A percentile compares a stretch with the other conserved stretches of the same genome.
Evolutionary conservation across 2,797 vertebrate species (phyloP).

Genomic region (Enteromius paludinosus): DNA sequence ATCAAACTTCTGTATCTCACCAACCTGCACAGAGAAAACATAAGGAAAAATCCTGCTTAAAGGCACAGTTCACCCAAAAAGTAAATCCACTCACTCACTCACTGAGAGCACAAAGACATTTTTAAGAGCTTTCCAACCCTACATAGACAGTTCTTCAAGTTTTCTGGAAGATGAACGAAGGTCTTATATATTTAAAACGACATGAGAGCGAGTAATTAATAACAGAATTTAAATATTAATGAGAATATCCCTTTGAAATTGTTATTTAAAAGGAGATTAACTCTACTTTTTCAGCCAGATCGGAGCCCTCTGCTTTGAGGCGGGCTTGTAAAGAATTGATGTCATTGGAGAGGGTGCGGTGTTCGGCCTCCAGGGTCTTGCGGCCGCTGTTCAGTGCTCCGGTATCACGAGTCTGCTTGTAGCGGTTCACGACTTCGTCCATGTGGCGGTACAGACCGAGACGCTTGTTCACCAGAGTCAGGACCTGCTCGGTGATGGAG

Average conservation of each 20-base stretch:
- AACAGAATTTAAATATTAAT: too few relatives aligned
- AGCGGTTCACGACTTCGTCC: constrained; percentile 95
- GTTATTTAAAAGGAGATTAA: neutral
- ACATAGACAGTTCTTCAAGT: too few relatives aligned
- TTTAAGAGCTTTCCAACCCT: too few relatives aligned
- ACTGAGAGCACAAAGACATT: too few relatives aligned
- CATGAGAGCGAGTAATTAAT: too few relatives aligned
- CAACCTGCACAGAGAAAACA: constrained; percentile 78
- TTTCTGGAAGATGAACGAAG: too few relatives aligned
- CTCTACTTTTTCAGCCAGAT: constrained; percentile 91
- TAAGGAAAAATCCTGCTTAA: neutral
- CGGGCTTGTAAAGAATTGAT: constrained; percentile 90
- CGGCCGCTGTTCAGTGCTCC: constrained; percentile 91
- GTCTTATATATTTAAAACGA: too few relatives aligned
- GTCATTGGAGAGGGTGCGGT: constrained; percentile 89
- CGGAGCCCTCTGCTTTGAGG: constrained; percentile 94
- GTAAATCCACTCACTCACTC: too few relatives aligned
- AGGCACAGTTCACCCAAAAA: too few relatives aligned
- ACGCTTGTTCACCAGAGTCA: constrained; percentile 95
- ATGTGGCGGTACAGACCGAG: constrained; percentile 95
- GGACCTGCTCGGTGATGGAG: constrained; percentile 96
- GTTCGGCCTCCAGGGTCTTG: constrained; percentile 91
- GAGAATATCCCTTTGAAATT: too few relatives aligned
- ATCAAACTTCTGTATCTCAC: constrained; percentile 95
- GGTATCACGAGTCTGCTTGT: constrained; percentile 93